Conservation (phyloP, 2,888 invertebrate genomes). For the Linnaemya vulpina region DNA sequence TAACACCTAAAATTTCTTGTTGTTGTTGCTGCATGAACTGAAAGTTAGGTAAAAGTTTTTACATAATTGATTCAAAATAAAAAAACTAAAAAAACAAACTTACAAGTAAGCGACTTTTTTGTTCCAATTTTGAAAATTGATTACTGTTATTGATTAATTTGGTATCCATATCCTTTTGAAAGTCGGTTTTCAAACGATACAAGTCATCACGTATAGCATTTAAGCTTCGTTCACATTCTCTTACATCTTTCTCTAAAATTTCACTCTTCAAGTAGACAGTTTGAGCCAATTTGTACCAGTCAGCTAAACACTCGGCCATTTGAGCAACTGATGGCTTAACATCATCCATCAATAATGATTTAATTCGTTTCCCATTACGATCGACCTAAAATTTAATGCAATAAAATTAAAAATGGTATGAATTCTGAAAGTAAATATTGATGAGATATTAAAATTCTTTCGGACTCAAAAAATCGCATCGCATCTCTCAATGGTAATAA, state of each 20-base stretch:
- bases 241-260: slow-evolving; percentile 88
- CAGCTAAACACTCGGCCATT: slow-evolving; percentile 90
- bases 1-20: slow-evolving; percentile 78
- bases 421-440: neutral
- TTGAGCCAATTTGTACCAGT: slow-evolving; percentile 95
- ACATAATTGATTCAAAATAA: neutral
- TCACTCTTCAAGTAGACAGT: slow-evolving; percentile 92
- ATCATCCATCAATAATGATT: slow-evolving; percentile 87
- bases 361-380: slow-evolving; percentile 89
- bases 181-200: slow-evolving; percentile 79
- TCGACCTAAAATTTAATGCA: slow-evolving; percentile 84
- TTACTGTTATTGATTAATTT: slow-evolving; percentile 78
- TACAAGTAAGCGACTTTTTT: slow-evolving; percentile 79
- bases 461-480: too few species aligned
- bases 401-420: neutral
- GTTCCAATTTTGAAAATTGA: slow-evolving; percentile 79
- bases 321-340: slow-evolving; percentile 90
- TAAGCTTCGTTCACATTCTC: slow-evolving; percentile 80
- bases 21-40: slow-evolving; percentile 80
- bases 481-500: too few species aligned
- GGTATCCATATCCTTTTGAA: slow-evolving; percentile 78
- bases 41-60: slow-evolving; percentile 59
- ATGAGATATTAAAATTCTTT: too few species aligned
- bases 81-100: slow-evolving; percentile 16
- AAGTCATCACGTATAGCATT: slow-evolving; percentile 80